Percentiles rank a stretch among this genome's conserved stretches.
phyloP scores from a whole-genome alignment of 2,888 invertebrate species.

The Thumatha senex region DNA sequence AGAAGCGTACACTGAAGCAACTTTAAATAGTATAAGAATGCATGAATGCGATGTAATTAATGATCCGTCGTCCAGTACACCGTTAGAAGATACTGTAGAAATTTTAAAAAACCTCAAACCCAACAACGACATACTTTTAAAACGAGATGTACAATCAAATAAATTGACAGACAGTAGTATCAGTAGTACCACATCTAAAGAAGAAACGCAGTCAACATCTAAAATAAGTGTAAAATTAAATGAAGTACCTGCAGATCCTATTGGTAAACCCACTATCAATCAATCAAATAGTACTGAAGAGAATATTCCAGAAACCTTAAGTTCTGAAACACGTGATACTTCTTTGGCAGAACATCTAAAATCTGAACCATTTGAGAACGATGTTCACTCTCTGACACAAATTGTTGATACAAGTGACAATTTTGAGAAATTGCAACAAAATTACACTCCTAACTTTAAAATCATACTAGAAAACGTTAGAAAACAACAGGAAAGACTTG shows the following conservation, averaged over 20 bases:
- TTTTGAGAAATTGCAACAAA: background rate
- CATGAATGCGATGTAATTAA: background rate
- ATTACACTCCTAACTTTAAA: conserved; percentile 33
- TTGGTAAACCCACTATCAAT: conserved; percentile 32
- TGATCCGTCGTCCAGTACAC: conserved; percentile 12
- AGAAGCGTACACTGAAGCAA: conserved; percentile 34
- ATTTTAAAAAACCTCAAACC: conserved; percentile 50
- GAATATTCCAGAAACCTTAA: background rate
- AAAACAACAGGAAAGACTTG: conserved; percentile 49
- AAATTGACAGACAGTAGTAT: conserved; percentile 40
- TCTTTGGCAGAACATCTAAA: background rate
- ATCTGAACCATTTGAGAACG: background rate
- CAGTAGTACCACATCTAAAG: conserved; percentile 34
- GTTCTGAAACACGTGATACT: background rate
- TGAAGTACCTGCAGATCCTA: conserved; percentile 43
- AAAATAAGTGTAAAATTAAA: conserved; percentile 43
- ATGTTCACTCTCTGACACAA: background rate
- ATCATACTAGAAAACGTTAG: conserved; percentile 47
- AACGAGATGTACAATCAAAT: conserved; percentile 50
- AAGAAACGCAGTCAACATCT: conserved; percentile 40
- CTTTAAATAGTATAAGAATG: background rate
- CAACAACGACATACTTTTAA: conserved; percentile 45
- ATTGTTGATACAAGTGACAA: background rate
- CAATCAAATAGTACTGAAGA: background rate
- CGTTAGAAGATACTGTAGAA: conserved; percentile 42